Percentiles rank a stretch among this genome's conserved stretches.
Conservation (phyloP, 2,113 vertebrate genomes). For the Scolopax mira region DNA sequence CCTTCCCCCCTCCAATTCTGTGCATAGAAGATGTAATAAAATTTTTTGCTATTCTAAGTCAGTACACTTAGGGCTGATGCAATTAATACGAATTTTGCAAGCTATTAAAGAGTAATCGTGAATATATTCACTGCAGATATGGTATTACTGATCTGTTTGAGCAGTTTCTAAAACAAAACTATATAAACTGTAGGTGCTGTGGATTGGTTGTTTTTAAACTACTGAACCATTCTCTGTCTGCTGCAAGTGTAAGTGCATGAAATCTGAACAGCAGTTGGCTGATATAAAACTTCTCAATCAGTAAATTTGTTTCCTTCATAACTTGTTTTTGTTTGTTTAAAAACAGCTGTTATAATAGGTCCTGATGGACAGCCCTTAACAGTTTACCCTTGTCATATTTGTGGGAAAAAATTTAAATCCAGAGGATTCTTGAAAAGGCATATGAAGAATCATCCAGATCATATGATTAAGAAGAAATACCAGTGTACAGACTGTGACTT, state of each 20-base stretch:
- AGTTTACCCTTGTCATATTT: conserved; percentile 98
- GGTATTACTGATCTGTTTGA: not conserved
- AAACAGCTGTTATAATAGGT: conserved; percentile 96
- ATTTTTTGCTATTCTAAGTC: not conserved
- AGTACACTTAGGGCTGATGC: not conserved
- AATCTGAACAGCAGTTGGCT: conserved; percentile 55
- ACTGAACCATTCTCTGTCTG: conserved; percentile 26
- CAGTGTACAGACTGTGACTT: conserved; percentile 99
- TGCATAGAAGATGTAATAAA: conserved; percentile 8
- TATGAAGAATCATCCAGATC: conserved; percentile 99
- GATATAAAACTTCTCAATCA: conserved; percentile 50
- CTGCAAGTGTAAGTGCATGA: conserved; percentile 57
- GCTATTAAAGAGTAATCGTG: not conserved
- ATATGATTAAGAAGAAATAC: conserved; percentile 98
- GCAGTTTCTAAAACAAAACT: conserved; percentile 6
- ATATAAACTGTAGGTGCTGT: conserved; percentile 37
- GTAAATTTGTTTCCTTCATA: conserved; percentile 41
- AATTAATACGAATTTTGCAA: not conserved
- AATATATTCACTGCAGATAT: not conserved
- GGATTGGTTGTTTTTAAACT: conserved; percentile 52
- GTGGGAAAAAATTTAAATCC: conserved; percentile 99
- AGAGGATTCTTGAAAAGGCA: conserved; percentile 98
- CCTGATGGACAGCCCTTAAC: conserved; percentile 97
- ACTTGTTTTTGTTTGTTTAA: conserved; percentile 65
- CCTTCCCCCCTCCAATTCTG: conserved; percentile 65